Evolutionary conservation across 1,140 invertebrate species (phyloP), one percentile per base, ranked within the genome.

Genomic region (Drosophila ambigua): DNA sequence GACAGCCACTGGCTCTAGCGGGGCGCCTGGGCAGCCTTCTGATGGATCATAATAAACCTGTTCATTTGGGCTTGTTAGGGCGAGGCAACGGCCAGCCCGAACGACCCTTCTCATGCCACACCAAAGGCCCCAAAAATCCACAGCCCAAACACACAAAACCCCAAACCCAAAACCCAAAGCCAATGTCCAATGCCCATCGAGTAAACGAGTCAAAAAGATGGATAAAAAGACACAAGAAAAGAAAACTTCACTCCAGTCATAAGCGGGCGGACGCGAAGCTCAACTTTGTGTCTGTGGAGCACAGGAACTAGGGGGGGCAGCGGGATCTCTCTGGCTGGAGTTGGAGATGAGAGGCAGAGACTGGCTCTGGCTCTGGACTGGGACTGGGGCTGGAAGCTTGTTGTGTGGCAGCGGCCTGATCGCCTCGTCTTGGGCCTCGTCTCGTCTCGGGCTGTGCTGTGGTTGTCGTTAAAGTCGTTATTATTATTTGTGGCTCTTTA

Each of bases 401-500:
- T 41, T 61, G 72, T 65, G 81, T 65, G 80, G 73, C 73, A 52
- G 57, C 45, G 63, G 72, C 63, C 72, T 80, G 80, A 84, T 83
- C 66, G 64, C 73, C 53, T 57, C 53, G 15, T 53, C 35, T 39
- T 39, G 35, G 35, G 35, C 35, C 35, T 50, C 49, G n/a, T 54
- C 16, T 66, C 44, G 45, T 54, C 16, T 66, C 44, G 45, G 60
- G 74, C 67, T 84, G 77, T 68, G n/a, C n/a, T 85, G 79, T 78
- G 60, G 78, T 85, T 85, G 83, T 87, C 83, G 83, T 87, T 87
- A 88, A 88, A 87, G 83, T 87, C 79, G 83, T 87, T 87, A 88
- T 88, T 87, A 87, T 87, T 87, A 87, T 87, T 87, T 87, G 83
- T 87, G 83, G 83, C 83, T 88, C 83, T 87, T 87, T 87, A 87